Percentiles rank a stretch among this genome's conserved stretches.
These are phyloP conservation scores for Euphydryas editha DNA, from an alignment of 2,888 invertebrate species.

Conservation along the genomic window DNA sequence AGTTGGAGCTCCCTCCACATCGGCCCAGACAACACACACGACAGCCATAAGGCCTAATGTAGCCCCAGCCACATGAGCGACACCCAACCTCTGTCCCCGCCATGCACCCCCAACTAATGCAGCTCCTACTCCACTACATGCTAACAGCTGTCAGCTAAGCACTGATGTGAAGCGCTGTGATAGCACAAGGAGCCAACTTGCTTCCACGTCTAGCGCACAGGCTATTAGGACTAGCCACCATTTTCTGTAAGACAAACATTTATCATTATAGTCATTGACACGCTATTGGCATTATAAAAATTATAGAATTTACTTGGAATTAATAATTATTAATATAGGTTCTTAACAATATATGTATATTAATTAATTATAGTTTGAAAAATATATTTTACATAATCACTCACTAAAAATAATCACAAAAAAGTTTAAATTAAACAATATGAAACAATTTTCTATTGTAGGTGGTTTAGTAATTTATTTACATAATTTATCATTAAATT, in stretches of 20 bases:
- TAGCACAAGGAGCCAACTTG: slow-evolving; percentile 91
- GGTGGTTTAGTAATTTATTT: not conserved
- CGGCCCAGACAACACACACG: slow-evolving; percentile 92
- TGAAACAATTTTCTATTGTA: not conserved
- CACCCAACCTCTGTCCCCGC: slow-evolving; percentile 88
- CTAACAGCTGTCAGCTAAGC: slow-evolving; percentile 88
- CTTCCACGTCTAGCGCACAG: slow-evolving; percentile 93
- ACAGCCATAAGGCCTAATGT: slow-evolving; percentile 91
- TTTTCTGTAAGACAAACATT: slow-evolving; percentile 59
- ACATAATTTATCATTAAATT: too few species aligned
- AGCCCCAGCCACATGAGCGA: slow-evolving; percentile 91
- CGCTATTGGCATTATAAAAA: too few species aligned
- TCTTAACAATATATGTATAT: too few species aligned
- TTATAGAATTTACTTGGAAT: too few species aligned
- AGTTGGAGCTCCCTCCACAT: slow-evolving; percentile 88
- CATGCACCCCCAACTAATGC: slow-evolving; percentile 91
- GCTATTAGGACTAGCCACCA: slow-evolving; percentile 90
- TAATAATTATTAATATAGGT: too few species aligned
- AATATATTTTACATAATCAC: too few species aligned
- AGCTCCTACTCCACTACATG: slow-evolving; percentile 93
- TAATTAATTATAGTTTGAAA: too few species aligned
- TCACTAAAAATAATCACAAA: too few species aligned
- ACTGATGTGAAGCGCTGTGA: slow-evolving; percentile 86
- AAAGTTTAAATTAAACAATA: too few species aligned
- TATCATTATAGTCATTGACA: not conserved